Conservation (phyloP, 2,888 invertebrate genomes). For the Coenonympha glycerion region DNA sequence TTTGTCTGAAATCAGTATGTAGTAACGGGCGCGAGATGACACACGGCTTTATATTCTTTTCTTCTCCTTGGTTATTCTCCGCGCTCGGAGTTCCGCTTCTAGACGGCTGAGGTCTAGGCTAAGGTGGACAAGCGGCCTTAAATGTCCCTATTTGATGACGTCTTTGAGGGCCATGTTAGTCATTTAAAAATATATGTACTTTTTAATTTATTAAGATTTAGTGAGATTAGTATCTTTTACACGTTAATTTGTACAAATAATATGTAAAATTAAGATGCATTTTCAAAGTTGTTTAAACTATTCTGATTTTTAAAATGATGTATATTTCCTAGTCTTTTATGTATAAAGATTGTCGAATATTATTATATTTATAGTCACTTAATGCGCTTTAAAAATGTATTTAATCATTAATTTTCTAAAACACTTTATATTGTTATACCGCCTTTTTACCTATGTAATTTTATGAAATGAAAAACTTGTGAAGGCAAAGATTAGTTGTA, state of each 20-base stretch:
- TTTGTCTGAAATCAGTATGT: too few species aligned
- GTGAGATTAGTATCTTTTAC: too few species aligned
- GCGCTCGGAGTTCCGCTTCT: too few species aligned
- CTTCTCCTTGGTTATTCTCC: too few species aligned
- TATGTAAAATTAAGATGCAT: too few species aligned
- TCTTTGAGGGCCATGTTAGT: background rate
- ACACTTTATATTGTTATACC: background rate
- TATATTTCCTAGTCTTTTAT: slow-evolving; percentile 6
- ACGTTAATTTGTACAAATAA: too few species aligned
- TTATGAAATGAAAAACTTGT: background rate
- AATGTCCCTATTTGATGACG: too few species aligned
- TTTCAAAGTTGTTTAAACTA: background rate
- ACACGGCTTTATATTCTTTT: too few species aligned
- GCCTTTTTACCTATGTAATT: background rate
- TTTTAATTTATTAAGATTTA: background rate
- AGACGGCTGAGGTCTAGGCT: too few species aligned
- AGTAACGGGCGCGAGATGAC: too few species aligned
- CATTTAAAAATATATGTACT: background rate
- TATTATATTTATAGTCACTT: slow-evolving; percentile 2
- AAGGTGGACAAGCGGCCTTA: too few species aligned
- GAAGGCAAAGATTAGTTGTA: background rate
- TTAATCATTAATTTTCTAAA: background rate
- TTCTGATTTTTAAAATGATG: slow-evolving; percentile 1
- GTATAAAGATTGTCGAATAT: background rate
- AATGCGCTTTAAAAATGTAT: slow-evolving; percentile 7